Evolutionary conservation across 2,113 vertebrate species (phyloP).

Genomic region (Hymenochirus boettgeri): DNA sequence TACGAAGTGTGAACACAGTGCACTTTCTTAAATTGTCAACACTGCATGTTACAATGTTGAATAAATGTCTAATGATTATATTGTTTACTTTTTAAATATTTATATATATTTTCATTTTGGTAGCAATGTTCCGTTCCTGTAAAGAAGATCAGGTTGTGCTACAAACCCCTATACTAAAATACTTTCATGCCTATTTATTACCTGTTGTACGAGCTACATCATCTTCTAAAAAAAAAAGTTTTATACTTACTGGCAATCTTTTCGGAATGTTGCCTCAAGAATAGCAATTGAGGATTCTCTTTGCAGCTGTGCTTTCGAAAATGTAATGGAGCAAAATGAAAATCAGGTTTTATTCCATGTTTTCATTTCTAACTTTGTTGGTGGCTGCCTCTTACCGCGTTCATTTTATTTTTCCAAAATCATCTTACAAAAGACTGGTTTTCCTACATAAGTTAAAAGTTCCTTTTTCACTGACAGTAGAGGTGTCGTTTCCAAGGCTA

Average conservation of each 20-base stretch:
- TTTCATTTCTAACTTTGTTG: constrained; percentile 46
- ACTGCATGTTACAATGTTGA: too few relatives aligned
- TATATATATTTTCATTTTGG: too few relatives aligned
- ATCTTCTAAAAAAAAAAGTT: background rate
- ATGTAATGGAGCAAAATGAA: constrained; percentile 38
- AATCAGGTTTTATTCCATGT: constrained; percentile 32
- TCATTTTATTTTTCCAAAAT: constrained; percentile 48
- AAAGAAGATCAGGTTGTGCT: too few relatives aligned
- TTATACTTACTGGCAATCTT: background rate
- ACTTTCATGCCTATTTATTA: too few relatives aligned
- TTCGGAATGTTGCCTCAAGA: constrained; percentile 21
- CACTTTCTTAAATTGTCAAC: too few relatives aligned
- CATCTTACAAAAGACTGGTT: constrained; percentile 49
- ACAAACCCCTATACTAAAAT: too few relatives aligned
- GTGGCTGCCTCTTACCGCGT: constrained; percentile 45
- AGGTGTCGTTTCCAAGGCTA: constrained; percentile 55
- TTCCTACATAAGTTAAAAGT: constrained; percentile 50
- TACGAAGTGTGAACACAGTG: too few relatives aligned
- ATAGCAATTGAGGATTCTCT: constrained; percentile 19
- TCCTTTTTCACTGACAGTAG: constrained; percentile 54
- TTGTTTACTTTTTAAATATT: too few relatives aligned
- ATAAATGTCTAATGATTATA: too few relatives aligned
- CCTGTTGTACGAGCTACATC: background rate
- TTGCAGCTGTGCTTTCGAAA: constrained; percentile 27
- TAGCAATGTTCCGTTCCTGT: too few relatives aligned